Evolutionary conservation across 2,888 invertebrate species (phyloP).

Genomic region (Maniola hyperantus): DNA sequence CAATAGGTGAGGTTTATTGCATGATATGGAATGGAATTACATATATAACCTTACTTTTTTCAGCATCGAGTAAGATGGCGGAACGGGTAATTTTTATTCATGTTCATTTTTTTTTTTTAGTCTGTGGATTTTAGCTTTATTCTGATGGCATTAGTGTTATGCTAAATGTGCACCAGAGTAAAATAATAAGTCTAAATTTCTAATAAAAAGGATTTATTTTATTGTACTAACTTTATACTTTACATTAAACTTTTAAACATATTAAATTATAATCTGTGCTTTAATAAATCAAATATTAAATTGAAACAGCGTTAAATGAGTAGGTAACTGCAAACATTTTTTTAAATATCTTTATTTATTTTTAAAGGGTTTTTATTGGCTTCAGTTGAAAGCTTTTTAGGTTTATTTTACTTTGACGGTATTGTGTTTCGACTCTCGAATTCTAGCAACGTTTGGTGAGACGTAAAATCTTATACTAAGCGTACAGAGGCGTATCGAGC

Average conservation of each 20-base stretch:
- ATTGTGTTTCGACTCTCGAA: too few species aligned
- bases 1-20: slow-evolving; percentile 91
- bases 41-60: slow-evolving; percentile 29
- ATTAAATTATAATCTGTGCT: too few species aligned
- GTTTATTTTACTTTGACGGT: too few species aligned
- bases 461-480: too few species aligned
- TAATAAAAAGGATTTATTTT: not conserved
- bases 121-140: not conserved
- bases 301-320: not conserved
- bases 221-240: not conserved
- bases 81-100: slow-evolving; percentile 26
- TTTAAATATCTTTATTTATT: too few species aligned
- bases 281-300: too few species aligned
- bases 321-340: too few species aligned
- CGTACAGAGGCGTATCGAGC: too few species aligned
- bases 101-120: not conserved
- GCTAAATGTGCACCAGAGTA: not conserved
- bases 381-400: too few species aligned
- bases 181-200: not conserved
- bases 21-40: slow-evolving; percentile 31
- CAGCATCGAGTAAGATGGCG: slow-evolving; percentile 32
- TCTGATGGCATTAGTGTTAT: not conserved
- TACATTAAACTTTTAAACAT: too few species aligned
- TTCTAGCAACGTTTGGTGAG: too few species aligned
- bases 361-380: too few species aligned